Percentiles rank a stretch among this genome's conserved stretches.
Evolutionary conservation across 1,140 invertebrate species (phyloP).

Genomic region (Pseudomyrmex flavicornis): DNA sequence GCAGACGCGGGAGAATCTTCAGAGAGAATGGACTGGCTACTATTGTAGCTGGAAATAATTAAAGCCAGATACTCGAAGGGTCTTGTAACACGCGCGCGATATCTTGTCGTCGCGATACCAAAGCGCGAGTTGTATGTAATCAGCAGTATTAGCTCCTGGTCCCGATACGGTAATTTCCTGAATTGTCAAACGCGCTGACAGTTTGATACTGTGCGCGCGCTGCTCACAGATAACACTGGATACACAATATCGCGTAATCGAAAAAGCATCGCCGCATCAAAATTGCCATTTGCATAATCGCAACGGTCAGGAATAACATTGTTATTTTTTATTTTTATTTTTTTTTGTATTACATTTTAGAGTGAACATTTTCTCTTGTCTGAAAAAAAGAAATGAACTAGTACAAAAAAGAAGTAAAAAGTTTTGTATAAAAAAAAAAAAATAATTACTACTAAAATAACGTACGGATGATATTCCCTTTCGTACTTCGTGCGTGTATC

Average conservation of each 20-base stretch:
- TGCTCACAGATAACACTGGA: slow-evolving; percentile 38
- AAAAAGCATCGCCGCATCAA: slow-evolving; percentile 46
- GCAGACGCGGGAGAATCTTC: neutral
- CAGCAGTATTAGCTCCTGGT: slow-evolving; percentile 65
- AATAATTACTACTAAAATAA: neutral
- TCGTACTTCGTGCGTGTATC: neutral
- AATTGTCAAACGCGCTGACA: slow-evolving; percentile 66
- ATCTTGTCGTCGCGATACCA: slow-evolving; percentile 65
- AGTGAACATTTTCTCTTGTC: neutral
- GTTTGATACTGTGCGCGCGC: slow-evolving; percentile 34
- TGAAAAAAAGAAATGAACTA: neutral
- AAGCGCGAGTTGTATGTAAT: slow-evolving; percentile 67
- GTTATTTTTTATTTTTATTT: too few relatives aligned
- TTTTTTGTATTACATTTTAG: neutral
- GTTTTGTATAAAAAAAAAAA: neutral
- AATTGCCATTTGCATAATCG: slow-evolving; percentile 33
- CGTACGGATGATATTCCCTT: neutral
- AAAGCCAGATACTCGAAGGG: slow-evolving; percentile 55
- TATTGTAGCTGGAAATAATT: slow-evolving; percentile 55
- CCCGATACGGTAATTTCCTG: slow-evolving; percentile 69
- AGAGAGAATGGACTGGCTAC: slow-evolving; percentile 7
- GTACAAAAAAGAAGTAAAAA: neutral
- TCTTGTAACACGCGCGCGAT: slow-evolving; percentile 67
- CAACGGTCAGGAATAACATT: neutral
- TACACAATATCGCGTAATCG: slow-evolving; percentile 32